Percentiles rank a stretch among this genome's conserved stretches.
phyloP scores from a whole-genome alignment of 2,113 vertebrate genomes.

The Pachypanchax playfairii region DNA sequence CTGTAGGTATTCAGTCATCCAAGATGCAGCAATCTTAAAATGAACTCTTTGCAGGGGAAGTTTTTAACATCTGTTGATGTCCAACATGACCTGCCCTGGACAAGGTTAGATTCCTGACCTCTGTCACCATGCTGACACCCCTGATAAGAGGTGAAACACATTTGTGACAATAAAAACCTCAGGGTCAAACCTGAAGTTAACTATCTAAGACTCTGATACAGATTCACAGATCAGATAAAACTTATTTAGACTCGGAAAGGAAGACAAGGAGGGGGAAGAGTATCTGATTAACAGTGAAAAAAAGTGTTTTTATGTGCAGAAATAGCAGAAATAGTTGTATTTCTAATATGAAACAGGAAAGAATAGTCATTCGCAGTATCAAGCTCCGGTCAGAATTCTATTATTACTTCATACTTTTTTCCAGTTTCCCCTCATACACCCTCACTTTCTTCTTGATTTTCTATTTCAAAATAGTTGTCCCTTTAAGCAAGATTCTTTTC shows the following conservation, averaged over 20 bases:
- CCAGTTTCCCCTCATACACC: background rate
- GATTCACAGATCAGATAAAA: background rate
- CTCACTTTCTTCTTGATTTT: constrained; percentile 33
- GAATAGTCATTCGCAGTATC: too few species aligned
- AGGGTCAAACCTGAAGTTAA: background rate
- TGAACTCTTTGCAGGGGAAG: too few species aligned
- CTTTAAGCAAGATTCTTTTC: constrained; percentile 51
- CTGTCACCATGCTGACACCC: background rate
- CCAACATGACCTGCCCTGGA: background rate
- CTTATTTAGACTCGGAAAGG: background rate
- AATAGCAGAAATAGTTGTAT: too few species aligned
- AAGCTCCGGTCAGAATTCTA: too few species aligned
- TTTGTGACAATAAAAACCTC: background rate
- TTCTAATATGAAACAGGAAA: too few species aligned
- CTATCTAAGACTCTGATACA: background rate
- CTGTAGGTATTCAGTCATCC: too few species aligned
- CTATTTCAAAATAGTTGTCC: constrained; percentile 55
- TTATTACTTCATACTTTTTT: background rate
- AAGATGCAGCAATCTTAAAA: too few species aligned
- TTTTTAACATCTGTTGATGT: background rate
- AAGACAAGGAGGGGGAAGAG: background rate
- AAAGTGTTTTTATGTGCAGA: too few species aligned
- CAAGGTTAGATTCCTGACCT: background rate
- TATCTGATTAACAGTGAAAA: background rate
- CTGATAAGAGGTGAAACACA: background rate